phyloP scores from a whole-genome alignment of 2,888 invertebrate genomes.

The Agriotes lineatus region DNA sequence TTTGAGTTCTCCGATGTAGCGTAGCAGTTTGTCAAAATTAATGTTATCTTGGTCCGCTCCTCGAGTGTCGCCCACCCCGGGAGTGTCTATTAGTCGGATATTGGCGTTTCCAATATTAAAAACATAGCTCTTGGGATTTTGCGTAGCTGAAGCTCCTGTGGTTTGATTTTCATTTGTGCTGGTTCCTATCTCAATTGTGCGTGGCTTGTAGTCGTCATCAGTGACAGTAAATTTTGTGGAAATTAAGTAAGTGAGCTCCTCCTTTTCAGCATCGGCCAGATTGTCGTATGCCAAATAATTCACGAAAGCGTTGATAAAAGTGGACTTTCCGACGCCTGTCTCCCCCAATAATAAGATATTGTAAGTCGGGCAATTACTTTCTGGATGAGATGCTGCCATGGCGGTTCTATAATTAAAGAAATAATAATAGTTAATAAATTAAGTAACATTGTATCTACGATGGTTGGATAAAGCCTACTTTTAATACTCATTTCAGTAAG shows the following conservation, averaged over 20 bases:
- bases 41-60: constrained; percentile 47
- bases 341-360: constrained; percentile 61
- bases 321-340: constrained; percentile 62
- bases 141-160: constrained; percentile 47
- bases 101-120: constrained; percentile 42
- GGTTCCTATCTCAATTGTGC: constrained; percentile 49
- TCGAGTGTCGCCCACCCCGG: constrained; percentile 55
- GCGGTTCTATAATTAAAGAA: too few species aligned
- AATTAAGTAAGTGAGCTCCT: constrained; percentile 54
- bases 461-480: too few species aligned
- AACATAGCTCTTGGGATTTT: constrained; percentile 76
- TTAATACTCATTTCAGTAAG: too few species aligned
- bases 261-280: constrained; percentile 48
- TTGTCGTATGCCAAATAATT: constrained; percentile 53
- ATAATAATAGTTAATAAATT: too few species aligned
- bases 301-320: constrained; percentile 60
- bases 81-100: constrained; percentile 60
- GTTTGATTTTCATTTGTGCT: constrained; percentile 48
- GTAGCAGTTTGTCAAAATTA: constrained; percentile 52
- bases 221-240: constrained; percentile 53
- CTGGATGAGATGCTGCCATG: too few species aligned
- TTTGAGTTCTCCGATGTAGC: constrained; percentile 55
- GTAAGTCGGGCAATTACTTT: too few species aligned
- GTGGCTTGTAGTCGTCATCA: constrained; percentile 51
- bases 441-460: too few species aligned